Evolutionary conservation across 2,113 vertebrate genomes (phyloP), one percentile per base, ranked within the genome.

Genomic region (Cyprinodon brontotheroides): DNA sequence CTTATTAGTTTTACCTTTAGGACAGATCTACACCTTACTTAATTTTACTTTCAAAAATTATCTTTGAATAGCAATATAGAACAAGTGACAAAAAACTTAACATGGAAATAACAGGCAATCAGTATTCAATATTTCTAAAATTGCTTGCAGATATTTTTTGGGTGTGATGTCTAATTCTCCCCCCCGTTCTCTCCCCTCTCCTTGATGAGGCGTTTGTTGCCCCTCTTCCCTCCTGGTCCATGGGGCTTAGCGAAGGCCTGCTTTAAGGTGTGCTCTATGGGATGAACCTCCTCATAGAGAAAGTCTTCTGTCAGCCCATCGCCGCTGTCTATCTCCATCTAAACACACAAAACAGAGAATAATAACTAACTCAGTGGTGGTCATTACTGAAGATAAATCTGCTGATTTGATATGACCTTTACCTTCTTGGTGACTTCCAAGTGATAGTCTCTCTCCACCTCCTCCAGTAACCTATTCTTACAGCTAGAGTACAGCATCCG

Each of bases 401-500:
- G 22, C n/a, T 8, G 3, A 17, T n/a, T 11, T 63, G n/a, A 11
- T n/a, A 29, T 13, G 62, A 61, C 10, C 29, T 66, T 67, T 84
- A 99, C 98, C 97, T 99, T 99, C 92, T 99, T 99, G 80, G 92
- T 92, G 81, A 99, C 95, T 88, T 99, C 96, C 89, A 99, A 92
- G 70, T 95, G 95, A 72, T 97, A 98, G 68, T 97, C 96, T 91
- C 95, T 95, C 90, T 99, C 98, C 78, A 95, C 96, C 0, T 98
- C 97, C 75, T 98, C 96, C 11, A 99, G 94, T 81, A 99, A 93
- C 38, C 96, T 93, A 92, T 97, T 97, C 95, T 99, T 99, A 92
- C 98, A 99, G 95, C 98, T 99, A 78, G 98, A 99, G 86, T 99
- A 99, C 40, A 99, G 91, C 98, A 99, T 99, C 72, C 97, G 94